These are phyloP conservation scores for Epinephelus cyanopodus DNA, from an alignment of 2,113 vertebrate species.

Conservation along the genomic window DNA sequence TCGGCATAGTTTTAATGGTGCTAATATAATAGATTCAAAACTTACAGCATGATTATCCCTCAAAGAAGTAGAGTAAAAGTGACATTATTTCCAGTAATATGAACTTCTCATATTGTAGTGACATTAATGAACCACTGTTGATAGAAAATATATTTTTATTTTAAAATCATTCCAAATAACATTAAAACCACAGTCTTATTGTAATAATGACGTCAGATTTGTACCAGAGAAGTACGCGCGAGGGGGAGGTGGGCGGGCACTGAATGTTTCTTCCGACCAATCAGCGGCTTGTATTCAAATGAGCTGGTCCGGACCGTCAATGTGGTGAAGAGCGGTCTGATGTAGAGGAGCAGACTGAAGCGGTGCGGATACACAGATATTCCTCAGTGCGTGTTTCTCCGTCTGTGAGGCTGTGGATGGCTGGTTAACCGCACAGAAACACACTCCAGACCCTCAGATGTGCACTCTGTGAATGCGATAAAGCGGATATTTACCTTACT, in stretches of 20 bases:
- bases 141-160: neutral
- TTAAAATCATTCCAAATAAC: neutral
- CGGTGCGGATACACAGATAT: neutral
- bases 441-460: constrained; percentile 41
- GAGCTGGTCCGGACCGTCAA: neutral
- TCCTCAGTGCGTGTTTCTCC: neutral
- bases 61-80: neutral
- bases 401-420: constrained; percentile 59
- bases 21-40: rapidly evolving
- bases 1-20: neutral
- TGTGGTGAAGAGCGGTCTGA: constrained; percentile 17
- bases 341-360: constrained; percentile 9
- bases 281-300: constrained; percentile 59
- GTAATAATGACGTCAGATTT: constrained; percentile 51
- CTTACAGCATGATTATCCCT: neutral
- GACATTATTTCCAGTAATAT: neutral
- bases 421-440: constrained; percentile 45
- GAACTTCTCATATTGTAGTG: neutral
- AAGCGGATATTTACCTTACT: constrained; percentile 74
- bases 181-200: neutral
- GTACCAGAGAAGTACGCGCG: neutral
- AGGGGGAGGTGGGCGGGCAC: neutral
- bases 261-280: constrained; percentile 50
- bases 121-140: neutral
- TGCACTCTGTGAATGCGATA: constrained; percentile 34